Conservation (phyloP, 2,113 vertebrate species). For the Dipodomys stephensi region DNA sequence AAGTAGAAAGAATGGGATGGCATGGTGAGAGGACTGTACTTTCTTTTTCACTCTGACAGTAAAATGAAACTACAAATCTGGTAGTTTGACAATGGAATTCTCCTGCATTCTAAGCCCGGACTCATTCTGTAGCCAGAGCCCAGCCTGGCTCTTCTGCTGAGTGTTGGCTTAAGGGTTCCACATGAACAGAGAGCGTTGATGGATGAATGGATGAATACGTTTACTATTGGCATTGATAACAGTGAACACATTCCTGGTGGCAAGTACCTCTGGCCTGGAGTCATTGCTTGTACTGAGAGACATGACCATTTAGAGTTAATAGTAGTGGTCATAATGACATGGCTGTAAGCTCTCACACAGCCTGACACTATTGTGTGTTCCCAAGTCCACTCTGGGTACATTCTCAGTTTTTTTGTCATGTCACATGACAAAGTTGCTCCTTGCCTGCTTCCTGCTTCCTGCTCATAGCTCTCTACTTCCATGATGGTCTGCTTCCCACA, state of each 20-base stretch:
- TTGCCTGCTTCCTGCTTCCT: neutral
- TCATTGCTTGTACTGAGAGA: neutral
- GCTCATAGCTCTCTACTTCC: neutral
- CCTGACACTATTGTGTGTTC: neutral
- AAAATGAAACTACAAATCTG: constrained; percentile 51
- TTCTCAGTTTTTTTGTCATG: neutral
- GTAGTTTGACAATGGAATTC: constrained; percentile 47
- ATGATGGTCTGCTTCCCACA: neutral
- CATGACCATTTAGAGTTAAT: neutral
- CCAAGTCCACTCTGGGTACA: neutral
- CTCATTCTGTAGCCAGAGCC: neutral
- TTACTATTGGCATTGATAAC: constrained; percentile 10
- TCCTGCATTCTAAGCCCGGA: neutral
- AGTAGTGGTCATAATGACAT: neutral
- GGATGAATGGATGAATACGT: neutral
- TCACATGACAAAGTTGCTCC: neutral
- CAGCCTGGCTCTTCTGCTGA: neutral
- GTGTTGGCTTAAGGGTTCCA: constrained; percentile 13
- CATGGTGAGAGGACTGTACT: neutral
- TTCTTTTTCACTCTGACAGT: constrained; percentile 69
- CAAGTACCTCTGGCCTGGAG: neutral
- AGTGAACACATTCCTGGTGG: neutral
- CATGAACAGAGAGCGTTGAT: neutral
- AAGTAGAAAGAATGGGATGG: neutral
- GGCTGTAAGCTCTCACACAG: neutral